Percentiles rank a stretch among this genome's conserved stretches.
These are phyloP conservation scores for Allygus modestus DNA, from an alignment of 2,888 invertebrate species.

Conservation along the genomic window DNA sequence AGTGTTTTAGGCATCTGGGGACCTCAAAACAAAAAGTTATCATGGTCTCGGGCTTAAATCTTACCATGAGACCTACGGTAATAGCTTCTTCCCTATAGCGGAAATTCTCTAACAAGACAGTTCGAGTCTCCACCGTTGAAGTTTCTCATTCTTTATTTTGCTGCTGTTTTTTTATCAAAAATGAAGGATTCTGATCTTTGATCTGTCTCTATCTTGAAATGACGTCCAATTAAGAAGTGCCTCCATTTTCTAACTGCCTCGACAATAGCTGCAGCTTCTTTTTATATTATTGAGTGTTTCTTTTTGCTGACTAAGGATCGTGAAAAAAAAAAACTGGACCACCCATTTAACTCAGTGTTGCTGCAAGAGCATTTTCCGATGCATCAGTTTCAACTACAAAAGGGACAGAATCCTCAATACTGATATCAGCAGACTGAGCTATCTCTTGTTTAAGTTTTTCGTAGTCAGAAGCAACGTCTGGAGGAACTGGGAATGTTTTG, in stretches of 20 bases:
- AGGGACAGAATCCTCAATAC: background rate
- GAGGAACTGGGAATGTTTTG: background rate
- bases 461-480: background rate
- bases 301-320: constrained; percentile 61
- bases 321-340: constrained; percentile 64
- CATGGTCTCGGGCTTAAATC: no score
- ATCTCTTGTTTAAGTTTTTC: background rate
- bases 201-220: constrained; percentile 61
- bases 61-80: no score
- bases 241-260: constrained; percentile 64
- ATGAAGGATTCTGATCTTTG: constrained; percentile 40
- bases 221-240: constrained; percentile 65
- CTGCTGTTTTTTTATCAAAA: constrained; percentile 31
- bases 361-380: background rate
- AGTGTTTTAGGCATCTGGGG: no score
- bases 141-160: constrained; percentile 66
- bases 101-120: constrained; percentile 62
- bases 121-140: constrained; percentile 65
- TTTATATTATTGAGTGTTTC: background rate
- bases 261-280: constrained; percentile 66
- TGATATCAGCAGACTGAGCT: background rate
- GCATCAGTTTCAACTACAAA: constrained; percentile 2
- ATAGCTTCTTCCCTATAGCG: no score
- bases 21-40: no score
- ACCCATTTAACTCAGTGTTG: constrained; percentile 16